Percentiles rank a stretch among this genome's conserved stretches.
Conservation (phyloP, 2,888 invertebrate species). For the Tipula confusa region DNA sequence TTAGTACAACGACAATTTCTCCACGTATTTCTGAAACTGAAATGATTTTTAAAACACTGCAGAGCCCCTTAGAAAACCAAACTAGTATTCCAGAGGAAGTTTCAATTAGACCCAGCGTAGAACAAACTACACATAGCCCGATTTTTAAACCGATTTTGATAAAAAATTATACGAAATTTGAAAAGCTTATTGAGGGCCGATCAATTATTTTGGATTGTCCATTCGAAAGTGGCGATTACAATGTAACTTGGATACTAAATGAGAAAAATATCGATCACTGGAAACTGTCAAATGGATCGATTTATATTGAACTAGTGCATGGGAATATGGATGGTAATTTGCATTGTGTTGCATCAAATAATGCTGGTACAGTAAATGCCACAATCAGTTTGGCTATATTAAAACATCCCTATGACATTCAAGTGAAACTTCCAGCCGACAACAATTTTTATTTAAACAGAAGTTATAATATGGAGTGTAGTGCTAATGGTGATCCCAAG, state of each 20-base stretch:
- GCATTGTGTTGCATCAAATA: neutral
- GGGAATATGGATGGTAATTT: neutral
- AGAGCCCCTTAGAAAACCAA: neutral
- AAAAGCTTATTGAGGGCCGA: neutral
- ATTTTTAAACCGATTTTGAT: neutral
- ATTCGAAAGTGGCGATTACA: neutral
- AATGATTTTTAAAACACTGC: neutral
- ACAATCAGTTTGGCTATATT: neutral
- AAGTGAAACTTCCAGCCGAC: neutral
- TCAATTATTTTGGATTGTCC: neutral
- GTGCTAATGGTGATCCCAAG: neutral
- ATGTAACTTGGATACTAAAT: neutral
- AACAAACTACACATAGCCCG: neutral
- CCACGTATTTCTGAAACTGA: no score
- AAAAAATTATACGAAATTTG: neutral
- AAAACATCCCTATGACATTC: neutral
- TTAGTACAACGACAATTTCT: neutral
- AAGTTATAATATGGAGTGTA: neutral
- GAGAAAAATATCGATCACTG: neutral
- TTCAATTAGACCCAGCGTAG: neutral
- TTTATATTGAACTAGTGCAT: neutral
- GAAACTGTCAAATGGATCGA: neutral
- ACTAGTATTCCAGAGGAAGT: neutral
- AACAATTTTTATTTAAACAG: neutral
- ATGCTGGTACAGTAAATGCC: neutral